Base-by-base conservation (phyloP, 2,113 vertebrate species). In the Tinamus guttatus region DNA sequence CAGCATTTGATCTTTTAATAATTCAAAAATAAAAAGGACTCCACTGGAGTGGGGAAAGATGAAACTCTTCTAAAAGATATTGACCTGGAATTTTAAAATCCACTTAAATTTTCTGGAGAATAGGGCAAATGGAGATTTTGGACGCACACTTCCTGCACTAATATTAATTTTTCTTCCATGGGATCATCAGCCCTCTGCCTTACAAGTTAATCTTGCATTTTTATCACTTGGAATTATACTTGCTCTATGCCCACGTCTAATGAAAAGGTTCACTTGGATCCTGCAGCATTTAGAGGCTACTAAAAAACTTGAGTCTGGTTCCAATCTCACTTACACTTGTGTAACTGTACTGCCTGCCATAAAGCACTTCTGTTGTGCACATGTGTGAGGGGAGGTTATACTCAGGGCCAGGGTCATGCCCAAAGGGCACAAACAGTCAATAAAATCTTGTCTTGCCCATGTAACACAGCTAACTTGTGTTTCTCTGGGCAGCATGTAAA, bases 1-100 rank as follows among this genome's bases (percentile, higher is more conserved):
- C 97, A 97, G 94, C 96, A 97, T 98, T 98, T 98, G 96, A 96
- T 98, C 96, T 97, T 97, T 97, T 97, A 97, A 97, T 96, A 97
- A 96, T 97, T 96, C 79, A 93, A 96, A 98, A 97, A 98, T 93
- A 85, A 97, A 98, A 98, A 94, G 90, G 54, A 90, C 93, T 91
- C 95, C 67, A 8, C 89, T 90, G 86, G 64, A 45, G 40, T 59
- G 24, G 80, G 64, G 77, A 45, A 30, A 77, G 51, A 54, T 84
- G 82, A 77, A 63, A 73, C 54, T 43, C 30, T 93, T 93, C 86
- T 45, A 70, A 32, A 63, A 74, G 58, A 91, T 43, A 41, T 49
- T 43, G 86, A 94, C 41, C 80, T 83, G 90, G 78, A 91, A 94
- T 93, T 94, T 85, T 71, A 85, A 74, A 77, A n/a, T 45, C 68